Evolutionary conservation across 2,888 invertebrate species (phyloP).

Genomic region (Ypsolopha sequella): DNA sequence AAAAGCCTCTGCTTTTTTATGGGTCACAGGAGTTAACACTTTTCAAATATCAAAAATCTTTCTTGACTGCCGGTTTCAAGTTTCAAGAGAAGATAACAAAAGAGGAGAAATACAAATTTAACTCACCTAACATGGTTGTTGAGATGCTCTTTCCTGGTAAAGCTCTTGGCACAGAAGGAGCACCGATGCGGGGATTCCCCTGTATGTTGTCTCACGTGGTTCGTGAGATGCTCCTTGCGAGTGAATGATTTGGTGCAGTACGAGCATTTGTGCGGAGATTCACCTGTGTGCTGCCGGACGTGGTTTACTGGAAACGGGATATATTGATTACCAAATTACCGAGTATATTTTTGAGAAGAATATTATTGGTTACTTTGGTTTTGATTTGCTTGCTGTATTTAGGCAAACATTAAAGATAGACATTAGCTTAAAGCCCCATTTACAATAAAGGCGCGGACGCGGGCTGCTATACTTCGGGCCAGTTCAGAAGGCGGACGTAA

Average conservation of each 20-base stretch:
- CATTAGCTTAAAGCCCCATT: too few relatives aligned
- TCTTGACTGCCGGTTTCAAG: too few relatives aligned
- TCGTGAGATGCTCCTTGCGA: conserved; percentile 84
- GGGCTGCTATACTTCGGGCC: too few relatives aligned
- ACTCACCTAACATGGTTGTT: conserved; percentile 82
- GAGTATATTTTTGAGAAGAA: neutral
- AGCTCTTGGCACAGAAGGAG: conserved; percentile 86
- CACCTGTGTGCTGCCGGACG: conserved; percentile 74
- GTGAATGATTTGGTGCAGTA: conserved; percentile 85
- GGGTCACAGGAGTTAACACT: too few relatives aligned
- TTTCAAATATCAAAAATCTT: too few relatives aligned
- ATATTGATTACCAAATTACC: neutral
- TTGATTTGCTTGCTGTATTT: too few relatives aligned
- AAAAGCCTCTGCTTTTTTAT: too few relatives aligned
- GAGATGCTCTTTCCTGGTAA: conserved; percentile 88
- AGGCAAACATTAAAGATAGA: too few relatives aligned
- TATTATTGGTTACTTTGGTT: neutral
- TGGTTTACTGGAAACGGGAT: conserved; percentile 1
- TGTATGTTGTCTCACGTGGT: conserved; percentile 89
- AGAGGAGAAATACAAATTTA: neutral
- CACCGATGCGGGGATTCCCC: conserved; percentile 91
- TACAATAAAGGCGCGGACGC: too few relatives aligned
- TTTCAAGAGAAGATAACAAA: too few relatives aligned
- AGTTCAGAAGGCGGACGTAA: too few relatives aligned
- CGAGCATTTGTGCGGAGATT: conserved; percentile 82